Evolutionary conservation across 2,888 invertebrate species (phyloP), one percentile per base, ranked within the genome.

Genomic region (Drosophila pseudotalamancana): DNA sequence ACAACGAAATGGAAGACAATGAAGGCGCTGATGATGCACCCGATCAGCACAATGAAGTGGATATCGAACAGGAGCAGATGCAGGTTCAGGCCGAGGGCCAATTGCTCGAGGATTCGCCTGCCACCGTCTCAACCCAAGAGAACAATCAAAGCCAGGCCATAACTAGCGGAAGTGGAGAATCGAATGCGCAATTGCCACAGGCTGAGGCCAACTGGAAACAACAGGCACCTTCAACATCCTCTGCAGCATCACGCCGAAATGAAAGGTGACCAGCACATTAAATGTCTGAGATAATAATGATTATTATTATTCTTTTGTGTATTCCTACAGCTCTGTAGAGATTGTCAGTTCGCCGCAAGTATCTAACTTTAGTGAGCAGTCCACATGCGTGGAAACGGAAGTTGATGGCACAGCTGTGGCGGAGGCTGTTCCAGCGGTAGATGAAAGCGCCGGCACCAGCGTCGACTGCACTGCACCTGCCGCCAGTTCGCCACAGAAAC

Each of bases 341-440:
- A 96, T 85, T 11, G 84, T 98, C 31, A 97, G 97, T 90, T 98
- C 98, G 0, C 98, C 98, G 4, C 96, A 95, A 92, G 92, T 92
- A 59, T 93, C 94, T 0, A 92, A 95, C 72, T 95, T 95, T 84
- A 93, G 93, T 56, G 95, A 95, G 14, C 81, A 83, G 37, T 50
- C 73, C 4, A 45, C 37, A 1, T 49, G 72, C n/a, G 62, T 49
- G 75, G 90, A 60, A 6, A 45, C 62, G 4, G 78, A 76, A n/a
- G 74, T 71, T 0, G 80, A 78, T 18, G 77, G 56, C 87, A 31
- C 59, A 46, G 83, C 53, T 76, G 90, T 59, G 90, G 91, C 62
- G 90, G 79, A 73, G 9, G 78, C 62, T 12, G 57, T 56, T 4
- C 69, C 72, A 8, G 72, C 37, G 4, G 53, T 43, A 0, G 71